Evolutionary conservation across 2,797 vertebrate species (phyloP), one percentile per base, ranked within the genome.

Genomic region (Discoglossus pictus): DNA sequence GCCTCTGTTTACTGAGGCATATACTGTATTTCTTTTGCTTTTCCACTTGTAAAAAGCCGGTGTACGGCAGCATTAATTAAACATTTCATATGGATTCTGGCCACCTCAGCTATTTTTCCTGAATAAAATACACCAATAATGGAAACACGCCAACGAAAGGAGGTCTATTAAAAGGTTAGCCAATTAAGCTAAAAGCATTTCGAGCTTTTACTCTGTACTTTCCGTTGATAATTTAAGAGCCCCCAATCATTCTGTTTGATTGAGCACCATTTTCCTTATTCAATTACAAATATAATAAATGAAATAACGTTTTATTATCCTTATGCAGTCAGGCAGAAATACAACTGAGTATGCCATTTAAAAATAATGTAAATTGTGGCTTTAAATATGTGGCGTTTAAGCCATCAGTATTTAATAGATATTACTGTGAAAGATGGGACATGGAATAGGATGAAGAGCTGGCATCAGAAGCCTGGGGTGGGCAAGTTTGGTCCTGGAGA

Each of bases 121-220:
- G 25, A 20, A 21, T 9, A 21, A 24, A 13, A 9, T 20, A 60
- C 59, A 65, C 0, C 9, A 53, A 53, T 2, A 1, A 61, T 74
- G 76, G 66, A 56, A 73, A 56, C 21, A 17, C 18, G 58, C 68
- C 69, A 4, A 36, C 47, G 21, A 59, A 82, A 88, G n/a, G 78
- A 80, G 73, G 77, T 77, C 54, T 74, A 75, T 70, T 67, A 71
- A 90, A 84, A 85, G 89, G 84, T 86, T 78, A 82, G 88, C 80
- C 89, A 91, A 93, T 93, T 93, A 92, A 88, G 84, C 86, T 93
- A 91, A 94, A 91, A 95, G 93, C 92, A 84, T 90, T 81, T 88
- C 78, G 90, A 87, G 89, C 85, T 79, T 61, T 76, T 76, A 78
- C 76, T 64, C 75, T 77, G 81, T 74, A 83, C 77, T 65, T 65